These are phyloP conservation scores for Temnopleurus reevesii DNA, from an alignment of 53 echinoderm and acorn worm genomes.

Conservation along the genomic window DNA sequence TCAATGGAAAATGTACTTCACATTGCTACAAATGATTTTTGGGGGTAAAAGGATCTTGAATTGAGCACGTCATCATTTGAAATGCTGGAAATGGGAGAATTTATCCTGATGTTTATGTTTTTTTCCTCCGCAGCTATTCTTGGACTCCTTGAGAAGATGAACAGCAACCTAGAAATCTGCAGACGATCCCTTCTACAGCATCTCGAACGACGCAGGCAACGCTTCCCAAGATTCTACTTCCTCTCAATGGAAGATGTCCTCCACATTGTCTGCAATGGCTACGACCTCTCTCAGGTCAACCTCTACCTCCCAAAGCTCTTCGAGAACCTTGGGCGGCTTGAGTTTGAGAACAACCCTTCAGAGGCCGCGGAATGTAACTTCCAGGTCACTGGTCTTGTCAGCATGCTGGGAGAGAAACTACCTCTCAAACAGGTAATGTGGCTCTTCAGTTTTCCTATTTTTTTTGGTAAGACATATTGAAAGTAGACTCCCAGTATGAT, in stretches of 20 bases:
- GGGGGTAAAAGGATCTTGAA: too few relatives aligned
- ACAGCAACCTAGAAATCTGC: conserved; percentile 86
- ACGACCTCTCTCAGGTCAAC: conserved; percentile 92
- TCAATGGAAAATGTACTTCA: too few relatives aligned
- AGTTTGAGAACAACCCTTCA: conserved; percentile 85
- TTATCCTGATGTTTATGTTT: background rate
- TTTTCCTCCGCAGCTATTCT: conserved; percentile 71
- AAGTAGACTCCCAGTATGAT: too few relatives aligned
- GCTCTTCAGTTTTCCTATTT: too few relatives aligned
- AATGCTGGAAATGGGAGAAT: too few relatives aligned
- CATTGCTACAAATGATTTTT: too few relatives aligned
- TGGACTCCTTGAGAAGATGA: conserved; percentile 89
- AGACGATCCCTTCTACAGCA: conserved; percentile 86
- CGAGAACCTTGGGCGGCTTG: conserved; percentile 94
- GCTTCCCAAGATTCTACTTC: conserved; percentile 98
- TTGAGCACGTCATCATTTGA: too few relatives aligned
- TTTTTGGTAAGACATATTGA: too few relatives aligned
- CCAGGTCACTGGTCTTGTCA: conserved; percentile 92
- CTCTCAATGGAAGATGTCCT: conserved; percentile 98
- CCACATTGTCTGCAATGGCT: conserved; percentile 97
- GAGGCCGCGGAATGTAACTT: conserved; percentile 81
- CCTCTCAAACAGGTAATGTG: conserved; percentile 95
- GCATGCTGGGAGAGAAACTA: conserved; percentile 92
- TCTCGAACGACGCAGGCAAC: conserved; percentile 88
- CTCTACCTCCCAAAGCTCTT: conserved; percentile 97